Conservation (phyloP, 2,888 invertebrate species). For the Trichacis sp. region DNA sequence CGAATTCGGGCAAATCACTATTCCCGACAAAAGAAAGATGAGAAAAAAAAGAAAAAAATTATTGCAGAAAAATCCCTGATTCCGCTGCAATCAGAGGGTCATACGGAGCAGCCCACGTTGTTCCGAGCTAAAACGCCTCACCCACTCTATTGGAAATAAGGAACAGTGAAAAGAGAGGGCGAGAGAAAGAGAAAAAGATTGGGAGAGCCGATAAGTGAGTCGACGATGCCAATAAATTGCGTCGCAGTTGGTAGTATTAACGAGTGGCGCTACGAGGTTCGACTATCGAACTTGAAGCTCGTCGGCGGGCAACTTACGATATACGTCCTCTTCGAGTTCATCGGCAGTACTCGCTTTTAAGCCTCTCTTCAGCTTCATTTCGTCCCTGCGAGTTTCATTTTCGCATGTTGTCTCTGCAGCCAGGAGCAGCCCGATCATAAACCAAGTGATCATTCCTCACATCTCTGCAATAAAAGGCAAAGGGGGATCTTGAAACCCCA, state of each 20-base stretch:
- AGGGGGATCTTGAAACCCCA: conserved; percentile 38
- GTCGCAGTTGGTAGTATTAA: too few relatives aligned
- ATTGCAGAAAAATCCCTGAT: too few relatives aligned
- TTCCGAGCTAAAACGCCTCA: too few relatives aligned
- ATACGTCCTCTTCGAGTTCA: conserved; percentile 61
- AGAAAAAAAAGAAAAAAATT: too few relatives aligned
- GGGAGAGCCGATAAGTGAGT: conserved; percentile 44
- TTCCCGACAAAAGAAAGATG: too few relatives aligned
- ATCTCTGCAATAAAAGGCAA: conserved; percentile 61
- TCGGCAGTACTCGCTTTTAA: conserved; percentile 58
- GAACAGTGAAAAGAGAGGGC: conserved; percentile 30
- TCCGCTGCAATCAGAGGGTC: too few relatives aligned
- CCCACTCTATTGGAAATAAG: too few relatives aligned
- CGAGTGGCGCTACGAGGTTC: too few relatives aligned
- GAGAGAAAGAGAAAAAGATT: conserved; percentile 42
- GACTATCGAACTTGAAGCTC: too few relatives aligned
- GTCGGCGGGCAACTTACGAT: conserved; percentile 57
- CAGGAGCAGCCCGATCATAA: conserved; percentile 68
- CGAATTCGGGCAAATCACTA: too few relatives aligned
- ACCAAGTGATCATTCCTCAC: conserved; percentile 70
- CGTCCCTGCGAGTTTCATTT: conserved; percentile 63
- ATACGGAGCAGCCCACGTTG: too few relatives aligned
- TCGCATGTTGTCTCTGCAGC: conserved; percentile 68
- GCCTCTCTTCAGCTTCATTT: conserved; percentile 58
- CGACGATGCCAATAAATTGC: conserved; percentile 25